phyloP scores from a whole-genome alignment of 2,888 invertebrate species.

The Helleia helle region DNA sequence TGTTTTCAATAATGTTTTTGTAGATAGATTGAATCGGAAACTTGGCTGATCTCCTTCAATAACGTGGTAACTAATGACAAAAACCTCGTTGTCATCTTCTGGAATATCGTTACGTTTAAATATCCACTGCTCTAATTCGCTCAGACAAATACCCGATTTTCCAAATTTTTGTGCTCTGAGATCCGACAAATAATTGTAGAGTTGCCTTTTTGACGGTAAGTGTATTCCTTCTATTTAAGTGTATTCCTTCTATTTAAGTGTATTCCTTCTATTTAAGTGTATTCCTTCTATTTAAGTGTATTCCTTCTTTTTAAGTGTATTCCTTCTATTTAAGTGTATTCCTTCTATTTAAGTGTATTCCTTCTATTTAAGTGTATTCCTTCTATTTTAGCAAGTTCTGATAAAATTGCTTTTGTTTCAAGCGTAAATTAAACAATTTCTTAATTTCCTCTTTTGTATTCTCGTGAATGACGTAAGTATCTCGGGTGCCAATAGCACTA shows the following conservation, averaged over 20 bases:
- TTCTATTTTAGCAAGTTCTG: slow-evolving; percentile 1
- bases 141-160: background rate
- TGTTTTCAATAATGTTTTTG: too few species aligned
- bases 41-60: background rate
- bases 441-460: too few species aligned
- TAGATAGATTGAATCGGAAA: too few species aligned
- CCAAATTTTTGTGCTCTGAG: too few species aligned
- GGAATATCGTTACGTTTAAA: background rate
- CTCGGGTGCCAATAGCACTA: background rate
- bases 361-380: too few species aligned
- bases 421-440: background rate
- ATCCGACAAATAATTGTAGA: too few species aligned
- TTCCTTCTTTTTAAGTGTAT: too few species aligned
- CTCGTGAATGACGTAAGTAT: slow-evolving; percentile 1
- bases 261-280: background rate
- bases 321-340: too few species aligned
- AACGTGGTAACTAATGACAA: background rate
- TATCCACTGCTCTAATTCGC: slow-evolving; percentile 5
- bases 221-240: too few species aligned
- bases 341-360: too few species aligned
- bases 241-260: too few species aligned
- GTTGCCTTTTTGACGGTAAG: too few species aligned
- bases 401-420: slow-evolving; percentile 9
- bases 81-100: background rate
- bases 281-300: background rate